Evolutionary conservation across 2,888 invertebrate genomes (phyloP), one percentile per base, ranked within the genome.

Genomic region (Muscina levida): DNA sequence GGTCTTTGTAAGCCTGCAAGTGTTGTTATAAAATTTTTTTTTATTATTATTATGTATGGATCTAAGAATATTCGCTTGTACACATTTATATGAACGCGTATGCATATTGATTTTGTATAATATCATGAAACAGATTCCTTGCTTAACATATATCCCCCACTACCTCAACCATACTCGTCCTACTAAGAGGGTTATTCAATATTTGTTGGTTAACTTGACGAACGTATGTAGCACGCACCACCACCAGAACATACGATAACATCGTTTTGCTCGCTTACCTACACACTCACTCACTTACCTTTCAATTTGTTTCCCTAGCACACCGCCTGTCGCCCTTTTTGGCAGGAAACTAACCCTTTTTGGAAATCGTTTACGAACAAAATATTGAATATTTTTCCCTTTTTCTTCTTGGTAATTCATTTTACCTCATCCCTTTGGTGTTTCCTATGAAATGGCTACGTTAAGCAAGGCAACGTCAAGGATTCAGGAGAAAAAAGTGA

Each of bases 41-140:
- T 59, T 59, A 26, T 66, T 67, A 71, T 57, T n/a, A n/a, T n/a
- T n/a, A n/a, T n/a, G n/a, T n/a, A n/a, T n/a, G n/a, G n/a, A n/a
- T n/a, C n/a, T n/a, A n/a, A n/a, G n/a, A n/a, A n/a, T n/a, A n/a
- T n/a, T n/a, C n/a, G n/a, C n/a, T n/a, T n/a, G n/a, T n/a, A n/a
- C n/a, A n/a, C n/a, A n/a, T n/a, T n/a, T n/a, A n/a, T n/a, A n/a
- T n/a, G n/a, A n/a, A n/a, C n/a, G n/a, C n/a, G n/a, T 76, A 57
- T 66, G 19, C 44, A 46, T 65, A 76, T 76, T 71, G 70, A 76
- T 77, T 76, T 72, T 71, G 62, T 77, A 57, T 57, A 77, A 72
- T 51, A 72, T 72, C 71, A 71, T n/a, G 56, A 39, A 77, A 77
- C 76, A 66, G 71, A 71, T 77, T 77, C 56, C 15, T 37, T n/a